phyloP scores from a whole-genome alignment of 2,113 vertebrate species.

The Entomyzon cyanotis region DNA sequence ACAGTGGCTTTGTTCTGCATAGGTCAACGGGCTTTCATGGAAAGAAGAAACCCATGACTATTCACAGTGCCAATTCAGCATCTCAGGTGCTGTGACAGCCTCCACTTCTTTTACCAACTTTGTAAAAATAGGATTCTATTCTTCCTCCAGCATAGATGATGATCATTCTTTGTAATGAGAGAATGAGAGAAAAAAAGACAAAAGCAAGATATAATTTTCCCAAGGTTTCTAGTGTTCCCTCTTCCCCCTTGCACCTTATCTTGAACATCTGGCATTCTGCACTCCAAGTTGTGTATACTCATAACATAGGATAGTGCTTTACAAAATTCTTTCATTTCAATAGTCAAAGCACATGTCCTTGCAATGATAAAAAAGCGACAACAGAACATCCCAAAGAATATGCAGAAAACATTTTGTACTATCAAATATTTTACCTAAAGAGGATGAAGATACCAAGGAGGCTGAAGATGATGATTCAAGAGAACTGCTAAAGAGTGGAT shows the following conservation, averaged over 20 bases:
- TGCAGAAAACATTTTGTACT: not conserved
- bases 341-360: not conserved
- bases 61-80: not conserved
- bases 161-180: not conserved
- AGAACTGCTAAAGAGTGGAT: slow-evolving; percentile 82
- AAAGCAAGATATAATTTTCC: not conserved
- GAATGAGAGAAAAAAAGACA: not conserved
- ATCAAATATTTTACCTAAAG: slow-evolving; percentile 76
- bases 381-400: not conserved
- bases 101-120: not conserved
- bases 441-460: slow-evolving; percentile 66
- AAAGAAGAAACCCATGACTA: not conserved
- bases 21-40: not conserved
- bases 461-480: slow-evolving; percentile 74
- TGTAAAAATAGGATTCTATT: not conserved
- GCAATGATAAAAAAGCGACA: not conserved
- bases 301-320: not conserved
- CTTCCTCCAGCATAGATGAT: not conserved
- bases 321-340: not conserved
- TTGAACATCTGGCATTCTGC: not conserved
- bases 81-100: not conserved
- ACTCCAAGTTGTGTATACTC: not conserved
- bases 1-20: not conserved
- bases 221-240: not conserved
- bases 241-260: not conserved